Evolutionary conservation across 2,797 vertebrate species (phyloP), one percentile per base, ranked within the genome.

Genomic region (Leptodactylus fallax): DNA sequence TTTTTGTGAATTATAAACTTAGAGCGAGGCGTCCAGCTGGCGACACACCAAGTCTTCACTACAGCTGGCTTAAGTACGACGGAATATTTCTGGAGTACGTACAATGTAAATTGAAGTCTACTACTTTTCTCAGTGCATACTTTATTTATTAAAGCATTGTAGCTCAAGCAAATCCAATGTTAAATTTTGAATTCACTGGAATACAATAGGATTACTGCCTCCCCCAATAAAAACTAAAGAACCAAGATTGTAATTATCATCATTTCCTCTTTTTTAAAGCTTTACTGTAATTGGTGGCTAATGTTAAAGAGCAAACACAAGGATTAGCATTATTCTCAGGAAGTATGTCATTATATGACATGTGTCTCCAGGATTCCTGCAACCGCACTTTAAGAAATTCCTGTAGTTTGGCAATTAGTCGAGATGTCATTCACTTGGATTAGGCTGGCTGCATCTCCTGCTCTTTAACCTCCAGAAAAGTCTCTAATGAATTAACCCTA

Each of bases 381-480:
- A 53, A 63, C 74, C 58, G 3, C 23, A 82, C 58, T 87, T 60
- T 56, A 74, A 80, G 76, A 55, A 81, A n/a, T 61, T 65, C 80
- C 81, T 77, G 49, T 45, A 83, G 61, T 61, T 80, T 81, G n/a
- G 45, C 36, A 80, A 79, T 79, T 79, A 84, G 19, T 25, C 12
- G 56, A n/a, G 25, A 63, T 88, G 81, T 60, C 63, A 84, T 51
- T 88, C 55, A 83, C 56, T 81, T 72, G 77, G 71, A 87, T 87
- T 87, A 45, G 51, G 5, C 85, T 47, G 56, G n/a, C 67, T 47
- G 12, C 51, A 81, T 69, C 21, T 80, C 56, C 51, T 2, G 3
- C 19, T 61, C 53, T 47, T 85, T 78, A 63, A 19, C 17, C 10
- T 53, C 17, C 9, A 58, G 13, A 63, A 87, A 74, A 6, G n/a